Percentiles rank a stretch among this genome's conserved stretches.
Evolutionary conservation across 2,888 invertebrate species (phyloP).

Genomic region (Parapristionchus giblindavisi): DNA sequence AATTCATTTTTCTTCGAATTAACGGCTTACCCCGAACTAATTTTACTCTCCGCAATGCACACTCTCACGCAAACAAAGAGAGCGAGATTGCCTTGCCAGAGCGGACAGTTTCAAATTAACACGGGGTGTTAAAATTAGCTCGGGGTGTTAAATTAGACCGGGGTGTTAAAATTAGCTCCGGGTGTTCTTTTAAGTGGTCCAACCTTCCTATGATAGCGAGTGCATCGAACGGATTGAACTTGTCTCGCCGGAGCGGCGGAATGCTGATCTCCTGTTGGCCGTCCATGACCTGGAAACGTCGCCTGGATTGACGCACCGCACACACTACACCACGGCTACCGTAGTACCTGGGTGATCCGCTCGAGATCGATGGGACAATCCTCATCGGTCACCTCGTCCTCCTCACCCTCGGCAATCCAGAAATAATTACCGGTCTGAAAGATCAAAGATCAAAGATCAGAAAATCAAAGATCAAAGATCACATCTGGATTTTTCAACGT

Average conservation of each 20-base stretch:
- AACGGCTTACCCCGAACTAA: too few species aligned
- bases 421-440: background rate
- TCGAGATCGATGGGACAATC: conserved; percentile 47
- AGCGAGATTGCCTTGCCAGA: too few species aligned
- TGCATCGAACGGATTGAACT: conserved; percentile 43
- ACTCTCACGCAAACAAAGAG: too few species aligned
- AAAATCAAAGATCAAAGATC: conserved; percentile 27
- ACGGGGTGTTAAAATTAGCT: too few species aligned
- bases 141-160: too few species aligned
- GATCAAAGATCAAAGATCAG: conserved; percentile 1
- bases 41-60: too few species aligned
- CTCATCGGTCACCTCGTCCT: conserved; percentile 48
- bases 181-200: too few species aligned
- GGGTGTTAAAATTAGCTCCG: too few species aligned
- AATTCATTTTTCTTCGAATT: too few species aligned
- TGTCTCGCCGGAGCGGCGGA: conserved; percentile 31
- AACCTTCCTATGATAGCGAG: conserved; percentile 35
- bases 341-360: conserved; percentile 13
- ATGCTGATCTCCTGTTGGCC: conserved; percentile 36
- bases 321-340: conserved; percentile 11
- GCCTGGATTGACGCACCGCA: conserved; percentile 1
- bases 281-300: conserved; percentile 38
- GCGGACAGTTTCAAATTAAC: too few species aligned
- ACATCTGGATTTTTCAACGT: background rate
- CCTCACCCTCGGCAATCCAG: conserved; percentile 19